phyloP scores from a whole-genome alignment of 2,888 invertebrate genomes.

The Ophion ventricosus region DNA sequence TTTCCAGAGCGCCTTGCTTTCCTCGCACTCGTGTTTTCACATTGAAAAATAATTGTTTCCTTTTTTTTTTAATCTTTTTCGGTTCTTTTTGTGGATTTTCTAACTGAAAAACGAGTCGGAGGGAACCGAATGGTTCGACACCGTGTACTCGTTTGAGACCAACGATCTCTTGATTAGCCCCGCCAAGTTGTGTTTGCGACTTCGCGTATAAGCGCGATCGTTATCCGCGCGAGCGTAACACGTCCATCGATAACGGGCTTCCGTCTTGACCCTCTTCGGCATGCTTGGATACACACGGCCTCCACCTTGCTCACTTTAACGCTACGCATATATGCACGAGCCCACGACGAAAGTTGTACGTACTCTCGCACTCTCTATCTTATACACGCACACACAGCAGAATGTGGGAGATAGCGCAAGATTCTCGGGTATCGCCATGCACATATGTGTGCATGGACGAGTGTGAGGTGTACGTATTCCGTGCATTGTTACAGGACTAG shows the following conservation, averaged over 20 bases:
- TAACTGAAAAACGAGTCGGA: neutral
- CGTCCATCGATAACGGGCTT: constrained; percentile 28
- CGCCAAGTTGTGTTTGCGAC: constrained; percentile 36
- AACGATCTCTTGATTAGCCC: constrained; percentile 18
- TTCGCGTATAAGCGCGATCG: constrained; percentile 46
- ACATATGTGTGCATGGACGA: no score
- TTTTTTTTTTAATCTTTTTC: neutral
- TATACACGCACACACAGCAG: neutral
- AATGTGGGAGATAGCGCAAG: neutral
- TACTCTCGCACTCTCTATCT: no score
- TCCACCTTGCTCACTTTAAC: neutral
- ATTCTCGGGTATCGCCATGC: neutral
- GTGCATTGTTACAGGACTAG: no score
- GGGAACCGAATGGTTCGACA: constrained; percentile 36
- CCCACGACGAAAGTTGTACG: neutral
- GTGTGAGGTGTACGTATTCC: no score
- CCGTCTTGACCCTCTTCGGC: constrained; percentile 28
- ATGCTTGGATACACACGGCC: constrained; percentile 7
- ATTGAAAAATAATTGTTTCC: no score
- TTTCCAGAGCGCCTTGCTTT: neutral
- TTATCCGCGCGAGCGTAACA: constrained; percentile 57
- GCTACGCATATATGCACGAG: neutral
- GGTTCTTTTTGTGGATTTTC: neutral
- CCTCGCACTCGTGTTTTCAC: neutral
- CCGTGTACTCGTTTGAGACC: constrained; percentile 53